Conservation (phyloP, 2,797 vertebrate species). For the Microctenopoma lineatum region DNA sequence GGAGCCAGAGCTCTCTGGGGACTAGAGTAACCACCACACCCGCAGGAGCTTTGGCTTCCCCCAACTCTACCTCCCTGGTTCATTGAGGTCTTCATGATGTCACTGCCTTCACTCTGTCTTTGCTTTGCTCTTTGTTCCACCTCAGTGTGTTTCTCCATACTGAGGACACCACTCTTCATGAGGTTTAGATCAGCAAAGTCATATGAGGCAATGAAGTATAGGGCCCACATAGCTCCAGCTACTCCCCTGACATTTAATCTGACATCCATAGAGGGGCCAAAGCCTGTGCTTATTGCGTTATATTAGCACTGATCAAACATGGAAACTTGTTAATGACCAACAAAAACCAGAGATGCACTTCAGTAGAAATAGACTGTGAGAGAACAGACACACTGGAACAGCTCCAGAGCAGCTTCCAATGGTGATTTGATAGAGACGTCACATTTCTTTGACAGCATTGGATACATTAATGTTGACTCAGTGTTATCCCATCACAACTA, state of each 20-base stretch:
- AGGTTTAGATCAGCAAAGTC: constrained; percentile 65
- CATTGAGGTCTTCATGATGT: constrained; percentile 55
- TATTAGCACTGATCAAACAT: constrained; percentile 73
- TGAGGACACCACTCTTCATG: constrained; percentile 46
- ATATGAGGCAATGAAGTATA: constrained; percentile 51
- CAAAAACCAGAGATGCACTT: constrained; percentile 55
- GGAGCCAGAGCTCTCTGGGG: constrained; percentile 49
- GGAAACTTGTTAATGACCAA: constrained; percentile 69
- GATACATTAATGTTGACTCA: constrained; percentile 71
- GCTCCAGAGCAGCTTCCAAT: constrained; percentile 51
- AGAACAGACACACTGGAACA: constrained; percentile 63
- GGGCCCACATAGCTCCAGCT: constrained; percentile 23
- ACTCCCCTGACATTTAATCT: constrained; percentile 58
- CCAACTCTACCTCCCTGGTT: constrained; percentile 46
- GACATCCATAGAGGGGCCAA: constrained; percentile 55
- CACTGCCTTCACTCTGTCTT: constrained; percentile 22
- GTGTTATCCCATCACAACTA: constrained; percentile 59
- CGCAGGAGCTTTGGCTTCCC: constrained; percentile 63
- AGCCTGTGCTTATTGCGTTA: constrained; percentile 58
- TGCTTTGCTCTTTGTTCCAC: constrained; percentile 22
- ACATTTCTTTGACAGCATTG: constrained; percentile 58
- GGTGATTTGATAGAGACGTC: constrained; percentile 61
- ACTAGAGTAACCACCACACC: constrained; percentile 56
- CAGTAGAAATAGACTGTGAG: constrained; percentile 37
- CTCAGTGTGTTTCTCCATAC: constrained; percentile 13